Percentiles rank a stretch among this genome's conserved stretches.
phyloP scores from a whole-genome alignment of 2,797 vertebrate species.

The Danio tinwini region DNA sequence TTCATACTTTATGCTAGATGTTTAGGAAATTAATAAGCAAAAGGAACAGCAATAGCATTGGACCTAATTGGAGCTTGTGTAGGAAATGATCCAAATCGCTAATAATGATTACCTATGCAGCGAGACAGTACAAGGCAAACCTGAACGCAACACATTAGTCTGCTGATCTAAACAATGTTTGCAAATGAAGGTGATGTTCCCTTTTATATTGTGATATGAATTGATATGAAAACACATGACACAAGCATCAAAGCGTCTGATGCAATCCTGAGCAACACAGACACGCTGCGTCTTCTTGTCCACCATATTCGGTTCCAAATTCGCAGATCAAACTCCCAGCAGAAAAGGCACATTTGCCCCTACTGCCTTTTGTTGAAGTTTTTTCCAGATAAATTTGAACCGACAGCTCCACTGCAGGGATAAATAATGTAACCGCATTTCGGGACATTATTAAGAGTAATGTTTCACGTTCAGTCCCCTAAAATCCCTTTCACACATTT shows the following conservation, averaged over 20 bases:
- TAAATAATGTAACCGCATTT: constrained; percentile 46
- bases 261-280: constrained; percentile 52
- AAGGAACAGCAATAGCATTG: not conserved
- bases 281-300: constrained; percentile 26
- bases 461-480: constrained; percentile 3
- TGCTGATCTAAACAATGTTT: constrained; percentile 15
- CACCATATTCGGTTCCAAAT: constrained; percentile 30
- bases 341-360: constrained; percentile 15
- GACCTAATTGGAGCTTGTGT: not conserved
- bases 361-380: constrained; percentile 5
- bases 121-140: not conserved
- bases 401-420: constrained; percentile 25
- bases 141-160: constrained; percentile 5
- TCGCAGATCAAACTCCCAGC: constrained; percentile 43
- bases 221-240: constrained; percentile 40
- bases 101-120: constrained; percentile 3
- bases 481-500: constrained; percentile 41
- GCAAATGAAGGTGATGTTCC: constrained; percentile 8
- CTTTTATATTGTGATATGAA: constrained; percentile 18
- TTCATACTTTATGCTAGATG: not conserved
- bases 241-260: constrained; percentile 55
- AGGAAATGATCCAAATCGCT: constrained; percentile 16
- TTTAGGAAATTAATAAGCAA: not conserved
- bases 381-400: constrained; percentile 3
- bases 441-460: constrained; percentile 36